phyloP scores from a whole-genome alignment of 1,140 invertebrate species.

The Dendrolimus punctatus region DNA sequence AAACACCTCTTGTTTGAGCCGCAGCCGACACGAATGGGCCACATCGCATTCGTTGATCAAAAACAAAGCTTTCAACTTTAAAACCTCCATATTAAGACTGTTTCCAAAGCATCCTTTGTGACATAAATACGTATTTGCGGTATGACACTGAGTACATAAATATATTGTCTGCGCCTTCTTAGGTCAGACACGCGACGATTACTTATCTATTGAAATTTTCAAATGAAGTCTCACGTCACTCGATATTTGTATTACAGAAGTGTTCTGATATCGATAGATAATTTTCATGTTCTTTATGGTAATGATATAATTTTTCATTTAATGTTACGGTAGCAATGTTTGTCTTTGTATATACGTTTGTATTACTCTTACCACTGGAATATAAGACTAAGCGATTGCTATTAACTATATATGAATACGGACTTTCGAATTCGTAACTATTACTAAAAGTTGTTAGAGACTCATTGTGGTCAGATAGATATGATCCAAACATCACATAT shows the following conservation, averaged over 20 bases:
- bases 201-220: constrained; percentile 54
- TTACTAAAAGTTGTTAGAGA: no score
- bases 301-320: no score
- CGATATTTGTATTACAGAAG: constrained; percentile 31
- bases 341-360: no score
- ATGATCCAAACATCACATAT: no score
- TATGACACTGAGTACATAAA: constrained; percentile 16
- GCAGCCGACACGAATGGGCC: constrained; percentile 30
- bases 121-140: constrained; percentile 20
- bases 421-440: no score
- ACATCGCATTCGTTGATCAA: constrained; percentile 13
- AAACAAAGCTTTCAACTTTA: constrained; percentile 18
- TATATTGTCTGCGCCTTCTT: constrained; percentile 18
- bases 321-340: no score
- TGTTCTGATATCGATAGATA: no score
- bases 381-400: no score
- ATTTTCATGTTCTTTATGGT: no score
- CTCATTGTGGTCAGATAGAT: no score
- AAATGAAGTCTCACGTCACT: constrained; percentile 51
- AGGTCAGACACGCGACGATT: constrained; percentile 48
- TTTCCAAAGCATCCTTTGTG: constrained; percentile 1
- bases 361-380: no score
- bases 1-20: constrained; percentile 64
- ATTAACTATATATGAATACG: no score
- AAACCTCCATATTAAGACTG: constrained; percentile 1